Base-by-base conservation (phyloP, 2,797 vertebrate species). In the Odontamblyopus rebecca region DNA sequence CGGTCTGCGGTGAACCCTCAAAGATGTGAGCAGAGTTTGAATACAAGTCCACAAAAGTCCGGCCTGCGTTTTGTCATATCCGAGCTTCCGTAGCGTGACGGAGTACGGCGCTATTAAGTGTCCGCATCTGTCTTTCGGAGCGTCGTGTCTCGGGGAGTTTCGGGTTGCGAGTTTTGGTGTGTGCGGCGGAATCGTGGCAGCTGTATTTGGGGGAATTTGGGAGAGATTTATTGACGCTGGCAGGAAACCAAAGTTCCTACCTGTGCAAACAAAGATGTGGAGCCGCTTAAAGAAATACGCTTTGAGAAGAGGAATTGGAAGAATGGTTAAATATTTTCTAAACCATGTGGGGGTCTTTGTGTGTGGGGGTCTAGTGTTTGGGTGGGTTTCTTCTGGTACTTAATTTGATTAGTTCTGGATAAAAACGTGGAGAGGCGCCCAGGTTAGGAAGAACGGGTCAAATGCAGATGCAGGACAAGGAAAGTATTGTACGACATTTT, bases 61-160 rank as follows among this genome's bases (percentile, higher is more conserved):
- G 74, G 4, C 50, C 30, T 56, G 26, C 4, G 61, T 71, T 76
- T 63, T 44, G 68, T 70, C 73, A 69, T 50, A 29, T 15, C 38
- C 50, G 16, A 16, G 54, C 44, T 77, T 74, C 72, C 59, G 60
- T 15, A 59, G 60, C 67, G 15, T 44, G 44, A 75, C 35, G 13
- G 71, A 69, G 54, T 51, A 27, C n/a, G n/a, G 26, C 19, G 1
- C 67, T 54, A 67, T 69, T 62, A 61, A 16, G 38, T 74, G 50
- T 65, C 74, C 15, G 18, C 67, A 30, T 65, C 19, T 61, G 60
- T 51, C 68, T 44, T 60, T 61, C 51, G 26, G 19, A 12, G 68
- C 26, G 5, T 13, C 61, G n/a, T 63, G 30, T 50, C 44, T 56
- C 54, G 6, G 5, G 12, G 35, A 19, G 59, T 44, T 64, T 71